Base-by-base conservation (phyloP, 2,888 invertebrate genomes). In the Epinotia nisella region DNA sequence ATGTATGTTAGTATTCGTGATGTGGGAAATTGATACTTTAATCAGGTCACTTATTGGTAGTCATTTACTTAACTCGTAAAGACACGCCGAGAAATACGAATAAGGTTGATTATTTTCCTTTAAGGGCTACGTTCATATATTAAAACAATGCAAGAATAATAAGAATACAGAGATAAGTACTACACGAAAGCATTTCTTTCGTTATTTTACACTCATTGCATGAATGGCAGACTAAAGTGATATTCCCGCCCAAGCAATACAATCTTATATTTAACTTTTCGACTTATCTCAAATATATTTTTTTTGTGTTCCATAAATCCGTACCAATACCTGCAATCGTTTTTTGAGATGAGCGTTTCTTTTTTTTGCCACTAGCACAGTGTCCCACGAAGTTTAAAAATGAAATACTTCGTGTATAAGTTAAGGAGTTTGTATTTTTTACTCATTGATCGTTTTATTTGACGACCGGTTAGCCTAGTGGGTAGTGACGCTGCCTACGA, bases 11-110 rank as follows among this genome's bases (percentile, higher is more conserved):
- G 41, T 49, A 59, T 68, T 68, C 49, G 17, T 17, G 24, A 62
- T 71, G 17, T 53, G 55, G 60, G n/a, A 65, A 67, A 71, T 71
- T 61, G 68, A 73, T 73, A 73, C 69, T 64, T 58, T 68, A 71
- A 71, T 71, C 66, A 67, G 45, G 55, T 66, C 55, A 59, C 49
- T 68, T 58, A 67, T 68, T 49, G 67, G 45, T 49, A 58, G 58
- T 21, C 65, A 55, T 66, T 66, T 66, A 55, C 21, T 35, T 41
- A 66, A 66, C 39, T 55, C 39, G 21, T 49, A 35, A 66, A 3
- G 21, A 35, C 35, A 55, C 15, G 15, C 15, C 2, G 55, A 51
- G 15, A 35, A 39, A 19, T 1, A 55, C 3, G 35, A 35, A 35
- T 29, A 62, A 2, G 17, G 1, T 13, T 49, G 45, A 29, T 17